Evolutionary conservation across 2,888 invertebrate genomes (phyloP).

Genomic region (Teleogryllus oceanicus): DNA sequence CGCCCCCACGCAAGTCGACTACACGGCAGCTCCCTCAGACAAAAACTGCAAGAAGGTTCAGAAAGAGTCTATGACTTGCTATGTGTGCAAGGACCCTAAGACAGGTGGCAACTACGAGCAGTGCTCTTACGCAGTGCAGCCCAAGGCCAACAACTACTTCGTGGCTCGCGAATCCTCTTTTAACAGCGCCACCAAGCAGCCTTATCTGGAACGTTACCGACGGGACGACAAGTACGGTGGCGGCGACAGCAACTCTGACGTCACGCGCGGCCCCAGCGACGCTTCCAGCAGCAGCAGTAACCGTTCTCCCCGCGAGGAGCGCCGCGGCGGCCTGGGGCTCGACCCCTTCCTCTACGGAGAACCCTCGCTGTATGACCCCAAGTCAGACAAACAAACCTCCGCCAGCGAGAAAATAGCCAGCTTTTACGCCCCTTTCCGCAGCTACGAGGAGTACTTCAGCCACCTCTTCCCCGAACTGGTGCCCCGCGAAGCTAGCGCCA

Average conservation of each 20-base stretch:
- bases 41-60: constrained; percentile 34
- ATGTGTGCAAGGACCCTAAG: constrained; percentile 69
- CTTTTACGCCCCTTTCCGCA: constrained; percentile 30
- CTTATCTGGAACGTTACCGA: constrained; percentile 18
- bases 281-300: background rate
- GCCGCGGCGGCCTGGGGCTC: constrained; percentile 26
- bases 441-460: constrained; percentile 50
- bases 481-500: constrained; percentile 25
- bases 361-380: constrained; percentile 24
- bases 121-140: constrained; percentile 73
- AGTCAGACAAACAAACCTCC: constrained; percentile 40
- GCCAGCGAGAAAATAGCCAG: constrained; percentile 41
- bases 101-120: constrained; percentile 74
- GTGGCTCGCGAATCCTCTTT: constrained; percentile 38
- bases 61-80: constrained; percentile 41
- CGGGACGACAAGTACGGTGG: background rate
- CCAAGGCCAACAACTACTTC: constrained; percentile 45
- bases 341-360: constrained; percentile 37
- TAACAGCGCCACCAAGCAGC: constrained; percentile 29
- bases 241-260: background rate
- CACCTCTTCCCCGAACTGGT: constrained; percentile 49
- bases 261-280: background rate
- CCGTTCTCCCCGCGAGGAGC: background rate
- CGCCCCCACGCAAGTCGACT: constrained; percentile 39
- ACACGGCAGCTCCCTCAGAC: constrained; percentile 4